These are phyloP conservation scores for Drosophila ficusphila DNA, from an alignment of 1,140 invertebrate species.

Conservation along the genomic window DNA sequence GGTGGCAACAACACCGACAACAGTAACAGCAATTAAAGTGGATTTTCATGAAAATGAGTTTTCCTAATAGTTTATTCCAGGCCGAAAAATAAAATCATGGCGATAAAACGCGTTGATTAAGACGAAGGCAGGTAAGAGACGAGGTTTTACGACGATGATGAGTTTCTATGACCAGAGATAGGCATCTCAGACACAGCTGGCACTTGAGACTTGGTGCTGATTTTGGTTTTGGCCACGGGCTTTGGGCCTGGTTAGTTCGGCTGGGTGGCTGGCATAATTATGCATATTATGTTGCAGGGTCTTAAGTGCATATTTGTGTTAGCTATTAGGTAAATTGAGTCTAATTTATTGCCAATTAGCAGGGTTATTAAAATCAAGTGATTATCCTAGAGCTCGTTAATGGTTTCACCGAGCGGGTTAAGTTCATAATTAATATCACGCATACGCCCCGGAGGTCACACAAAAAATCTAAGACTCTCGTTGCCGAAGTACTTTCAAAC, in stretches of 20 bases:
- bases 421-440: conserved; percentile 43
- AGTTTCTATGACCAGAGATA: conserved; percentile 6
- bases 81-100: conserved; percentile 64
- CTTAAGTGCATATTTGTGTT: conserved; percentile 47
- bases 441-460: conserved; percentile 40
- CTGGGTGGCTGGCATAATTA: conserved; percentile 40
- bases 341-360: conserved; percentile 71
- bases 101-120: conserved; percentile 70
- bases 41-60: conserved; percentile 80
- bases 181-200: conserved; percentile 27
- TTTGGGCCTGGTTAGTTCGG: conserved; percentile 4
- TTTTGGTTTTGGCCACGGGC: conserved; percentile 7
- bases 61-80: conserved; percentile 80
- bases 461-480: neutral
- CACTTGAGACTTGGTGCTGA: neutral
- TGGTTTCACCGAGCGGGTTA: conserved; percentile 29
- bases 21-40: conserved; percentile 75
- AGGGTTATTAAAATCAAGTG: conserved; percentile 59
- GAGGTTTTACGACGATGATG: conserved; percentile 35
- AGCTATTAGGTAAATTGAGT: conserved; percentile 30
- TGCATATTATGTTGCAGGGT: conserved; percentile 66
- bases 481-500: conserved; percentile 6
- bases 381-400: conserved; percentile 34
- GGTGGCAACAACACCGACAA: conserved; percentile 39
- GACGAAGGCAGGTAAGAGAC: conserved; percentile 19